Evolutionary conservation across 2,113 vertebrate species (phyloP), one percentile per base, ranked within the genome.

Genomic region (Mastomys natalensis): DNA sequence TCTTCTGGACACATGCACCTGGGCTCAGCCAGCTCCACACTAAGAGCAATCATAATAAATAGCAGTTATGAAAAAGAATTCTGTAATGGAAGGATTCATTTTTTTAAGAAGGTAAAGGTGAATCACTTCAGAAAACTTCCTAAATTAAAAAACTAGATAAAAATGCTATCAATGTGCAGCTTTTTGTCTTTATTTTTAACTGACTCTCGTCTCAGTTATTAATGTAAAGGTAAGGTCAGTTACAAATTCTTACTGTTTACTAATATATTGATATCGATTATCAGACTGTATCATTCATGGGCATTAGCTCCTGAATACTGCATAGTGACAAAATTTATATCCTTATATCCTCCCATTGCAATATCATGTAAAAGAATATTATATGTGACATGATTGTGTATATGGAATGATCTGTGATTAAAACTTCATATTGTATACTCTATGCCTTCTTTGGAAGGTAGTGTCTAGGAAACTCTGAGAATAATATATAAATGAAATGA

Each of bases 241-340:
- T 64, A 85, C 26, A 85, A 89, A 53, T 89, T 45, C 68, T 87
- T 92, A 86, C 15, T 89, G 73, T 84, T 97, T 76, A 91, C n/a
- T 68, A 70, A 64, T 78, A 22, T 74, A 62, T 70, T 93, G 60
- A 22, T 62, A 62, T 62, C 21, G 24, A 62, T 22, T 62, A 62
- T 62, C 60, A 62, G 60, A 62, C 24, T 22, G 60, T 62, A 7
- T 62, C 60, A 1, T 22, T 62, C 60, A 62, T 24, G 60, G 60
- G 7, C 60, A 62, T 62, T 62, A 62, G 60, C 60, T 24, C 21
- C 6, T 24, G 21, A 7, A 24, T 62, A 22, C 60, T 62, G 21
- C 60, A 22, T 62, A 22, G 60, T 62, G 60, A 62, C 21, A 8
- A 62, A 24, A 62, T 24, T 58, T 62, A 62, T 62, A 24, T 62